A percentile compares a stretch with the other conserved stretches of the same genome.
Conservation (phyloP, 1,140 invertebrate genomes). For the Hypothenemus hampei region DNA sequence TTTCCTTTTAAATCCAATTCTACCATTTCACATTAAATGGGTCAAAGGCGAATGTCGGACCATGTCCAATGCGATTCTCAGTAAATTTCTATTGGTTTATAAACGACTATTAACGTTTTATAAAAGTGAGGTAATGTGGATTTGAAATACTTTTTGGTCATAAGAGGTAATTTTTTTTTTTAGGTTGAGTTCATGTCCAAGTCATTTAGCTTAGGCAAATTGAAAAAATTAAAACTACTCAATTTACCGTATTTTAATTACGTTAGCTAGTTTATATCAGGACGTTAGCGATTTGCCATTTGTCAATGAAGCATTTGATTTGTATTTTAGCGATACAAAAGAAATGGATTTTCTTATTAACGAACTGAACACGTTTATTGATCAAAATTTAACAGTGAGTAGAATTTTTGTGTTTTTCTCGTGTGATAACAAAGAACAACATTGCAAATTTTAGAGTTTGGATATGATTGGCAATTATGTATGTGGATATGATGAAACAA, state of each 20-base stretch:
- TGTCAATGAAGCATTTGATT: constrained; percentile 30
- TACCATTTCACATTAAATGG: constrained; percentile 30
- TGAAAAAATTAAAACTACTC: constrained; percentile 35
- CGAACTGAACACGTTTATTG: constrained; percentile 33
- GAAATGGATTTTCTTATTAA: constrained; percentile 34
- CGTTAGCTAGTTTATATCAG: constrained; percentile 35
- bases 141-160: not conserved
- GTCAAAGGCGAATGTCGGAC: constrained; percentile 31
- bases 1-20: constrained; percentile 35
- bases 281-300: constrained; percentile 32
- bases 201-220: constrained; percentile 30
- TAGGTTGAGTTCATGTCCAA: constrained; percentile 39
- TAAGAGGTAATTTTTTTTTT: constrained; percentile 18
- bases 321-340: constrained; percentile 33
- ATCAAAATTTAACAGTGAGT: constrained; percentile 35
- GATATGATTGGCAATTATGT: constrained; percentile 39
- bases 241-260: constrained; percentile 37
- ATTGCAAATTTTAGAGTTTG: constrained; percentile 33
- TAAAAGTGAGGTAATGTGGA: constrained; percentile 33
- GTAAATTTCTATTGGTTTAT: constrained; percentile 33
- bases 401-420: constrained; percentile 1
- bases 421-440: too few relatives aligned
- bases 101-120: constrained; percentile 32
- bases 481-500: constrained; percentile 35
- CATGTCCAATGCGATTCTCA: constrained; percentile 32